Evolutionary conservation across 2,888 invertebrate genomes (phyloP).

Genomic region (Sclerodermus sp.): DNA sequence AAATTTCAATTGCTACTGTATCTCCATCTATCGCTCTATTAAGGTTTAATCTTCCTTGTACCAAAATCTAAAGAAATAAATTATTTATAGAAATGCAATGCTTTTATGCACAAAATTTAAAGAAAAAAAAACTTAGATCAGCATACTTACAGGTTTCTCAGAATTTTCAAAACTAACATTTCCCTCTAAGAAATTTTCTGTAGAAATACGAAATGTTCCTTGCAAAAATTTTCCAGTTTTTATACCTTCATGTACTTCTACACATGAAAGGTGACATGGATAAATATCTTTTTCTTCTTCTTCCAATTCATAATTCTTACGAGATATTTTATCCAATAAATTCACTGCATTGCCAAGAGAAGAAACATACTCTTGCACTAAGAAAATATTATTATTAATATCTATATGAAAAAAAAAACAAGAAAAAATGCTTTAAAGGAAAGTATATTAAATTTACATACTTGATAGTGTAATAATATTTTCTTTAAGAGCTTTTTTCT

Average conservation of each 20-base stretch:
- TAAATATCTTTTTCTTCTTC: slow-evolving; percentile 67
- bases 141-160: slow-evolving; percentile 73
- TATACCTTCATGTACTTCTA: slow-evolving; percentile 78
- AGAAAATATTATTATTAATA: slow-evolving; percentile 32
- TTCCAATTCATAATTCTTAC: slow-evolving; percentile 66
- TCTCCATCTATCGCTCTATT: slow-evolving; percentile 97
- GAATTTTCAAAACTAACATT: slow-evolving; percentile 77
- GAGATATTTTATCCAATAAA: slow-evolving; percentile 81
- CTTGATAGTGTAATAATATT: slow-evolving; percentile 73
- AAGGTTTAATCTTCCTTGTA: slow-evolving; percentile 83
- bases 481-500: slow-evolving; percentile 69
- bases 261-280: slow-evolving; percentile 81
- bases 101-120: slow-evolving; percentile 1
- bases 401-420: slow-evolving; percentile 4
- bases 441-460: slow-evolving; percentile 46
- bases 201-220: slow-evolving; percentile 82
- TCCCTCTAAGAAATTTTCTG: slow-evolving; percentile 94
- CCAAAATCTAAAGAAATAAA: slow-evolving; percentile 65
- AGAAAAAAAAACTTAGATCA: background rate
- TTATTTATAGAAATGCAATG: slow-evolving; percentile 10
- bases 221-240: slow-evolving; percentile 75
- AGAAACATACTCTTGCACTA: slow-evolving; percentile 77
- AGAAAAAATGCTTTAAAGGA: slow-evolving; percentile 7
- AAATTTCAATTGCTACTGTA: slow-evolving; percentile 84
- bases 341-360: slow-evolving; percentile 69